Conservation (phyloP, 1,140 invertebrate genomes). For the Diprion similis region DNA sequence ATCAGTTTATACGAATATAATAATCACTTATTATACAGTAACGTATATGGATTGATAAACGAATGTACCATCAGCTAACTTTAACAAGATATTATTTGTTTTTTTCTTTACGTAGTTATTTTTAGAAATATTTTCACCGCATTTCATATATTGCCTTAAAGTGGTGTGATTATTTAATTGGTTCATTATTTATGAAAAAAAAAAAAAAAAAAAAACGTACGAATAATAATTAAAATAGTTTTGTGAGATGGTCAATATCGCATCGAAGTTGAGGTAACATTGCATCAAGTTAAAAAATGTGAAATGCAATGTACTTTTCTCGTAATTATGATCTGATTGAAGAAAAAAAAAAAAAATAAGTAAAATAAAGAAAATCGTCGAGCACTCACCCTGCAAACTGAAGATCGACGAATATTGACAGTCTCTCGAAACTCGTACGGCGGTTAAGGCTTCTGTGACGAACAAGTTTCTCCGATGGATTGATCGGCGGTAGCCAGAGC, state of each 20-base stretch:
- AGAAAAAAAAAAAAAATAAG: not conserved
- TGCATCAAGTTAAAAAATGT: too few species aligned
- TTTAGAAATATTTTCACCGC: not conserved
- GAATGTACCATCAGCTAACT: not conserved
- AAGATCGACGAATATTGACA: not conserved
- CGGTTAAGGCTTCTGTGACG: conserved; percentile 51
- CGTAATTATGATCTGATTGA: too few species aligned
- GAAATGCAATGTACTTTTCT: too few species aligned
- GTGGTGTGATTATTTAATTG: conserved; percentile 11
- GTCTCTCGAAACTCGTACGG: conserved; percentile 9
- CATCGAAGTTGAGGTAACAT: not conserved
- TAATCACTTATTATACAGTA: too few species aligned
- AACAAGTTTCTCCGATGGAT: conserved; percentile 34
- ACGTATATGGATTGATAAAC: not conserved
- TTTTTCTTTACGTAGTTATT: not conserved
- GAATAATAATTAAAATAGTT: not conserved
- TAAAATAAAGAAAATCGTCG: not conserved
- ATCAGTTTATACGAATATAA: too few species aligned
- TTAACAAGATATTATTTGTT: too few species aligned
- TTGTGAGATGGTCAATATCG: not conserved
- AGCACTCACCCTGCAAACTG: not conserved
- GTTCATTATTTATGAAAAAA: conserved; percentile 8
- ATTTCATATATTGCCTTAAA: not conserved
- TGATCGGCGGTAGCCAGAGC: conserved; percentile 47
- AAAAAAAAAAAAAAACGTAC: not conserved